Base-by-base conservation (phyloP, 2,113 vertebrate genomes). In the Camelus dromedarius region DNA sequence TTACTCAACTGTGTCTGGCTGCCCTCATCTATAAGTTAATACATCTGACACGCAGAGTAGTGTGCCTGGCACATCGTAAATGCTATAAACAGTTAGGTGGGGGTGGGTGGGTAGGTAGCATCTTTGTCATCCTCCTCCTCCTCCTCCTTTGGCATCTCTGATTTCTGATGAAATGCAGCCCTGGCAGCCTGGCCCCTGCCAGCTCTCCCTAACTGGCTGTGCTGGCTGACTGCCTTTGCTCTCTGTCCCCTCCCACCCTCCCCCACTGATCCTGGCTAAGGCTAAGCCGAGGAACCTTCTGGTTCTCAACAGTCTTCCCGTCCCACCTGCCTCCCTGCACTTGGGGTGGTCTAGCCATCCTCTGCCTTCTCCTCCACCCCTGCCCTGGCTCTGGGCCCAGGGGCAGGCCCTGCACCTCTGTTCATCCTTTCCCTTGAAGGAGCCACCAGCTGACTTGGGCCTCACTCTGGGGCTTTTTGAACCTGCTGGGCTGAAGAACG, bases 51-150 rank as follows among this genome's bases (percentile, higher is more conserved):
- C 66, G 66, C 18, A 18, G 15, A 58, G 35, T 13, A 28, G 81
- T n/a, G 81, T n/a, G n/a, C 50, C 70, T 7, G 32, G n/a, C 52
- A 76, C 9, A 8, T 16, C 8, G 86, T 18, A 13, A 42, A 67
- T 42, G 50, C 35, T 58, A 5, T 60, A 22, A 67, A 56, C 3
- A 6, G 46, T 26, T 32, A 54, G 38, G 38, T 12, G 10, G 62
- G 62, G 28, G 26, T 60, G 9, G 58, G 28, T 12, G 3, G 26
- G 22, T 42, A 46, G 15, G 8, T 14, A 0, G 19, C 50, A 14
- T 7, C 0, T 0, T 46, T 8, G 0, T n/a, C 35, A 4, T 28
- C 2, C 0, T n/a, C 14, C 0, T 28, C 42, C 3, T 75, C 52
- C 18, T 66, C 42, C 11, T 89, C 2, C 76, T 84, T 20, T 10